Base-by-base conservation (phyloP, 2,888 invertebrate genomes). In the Gymnoscelis rufifasciata region DNA sequence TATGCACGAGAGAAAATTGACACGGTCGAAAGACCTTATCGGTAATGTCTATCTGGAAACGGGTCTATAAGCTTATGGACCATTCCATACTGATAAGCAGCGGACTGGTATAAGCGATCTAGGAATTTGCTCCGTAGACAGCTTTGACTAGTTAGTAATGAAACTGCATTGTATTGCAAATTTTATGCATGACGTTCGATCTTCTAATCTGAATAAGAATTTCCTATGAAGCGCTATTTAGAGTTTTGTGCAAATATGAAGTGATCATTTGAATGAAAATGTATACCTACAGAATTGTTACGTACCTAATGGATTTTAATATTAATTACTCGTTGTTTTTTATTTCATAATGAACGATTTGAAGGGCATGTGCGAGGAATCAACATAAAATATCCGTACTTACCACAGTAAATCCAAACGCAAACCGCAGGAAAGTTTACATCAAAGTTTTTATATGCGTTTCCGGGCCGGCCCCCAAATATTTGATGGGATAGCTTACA, bases 41-140 rank as follows among this genome's bases (percentile, higher is more conserved):
- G 51, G 47, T 57, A 59, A 57, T 56, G 56, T 51, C 54, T 55
- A 59, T 57, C 57, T 54, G 38, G 43, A 27, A 50, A 56, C 51
- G 48, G 27, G 50, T 41, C 48, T 43, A 45, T 48, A 46, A 47
- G 47, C 41, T 47, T 42, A 30, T n/a, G 19, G 5, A 19, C 5
- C 41, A 41, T 38, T 30, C 26, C 26, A 54, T 38, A 43, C 33
- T 23, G 42, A 35, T 41, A 36, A n/a, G 13, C n/a, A 24, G 35
- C 8, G 35, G 26, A 15, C 31, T 7, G 30, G 12, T 30, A 15
- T 29, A 29, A 30, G 36, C 38, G 33, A 38, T 43, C 37, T 43
- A 44, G 43, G 40, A 35, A 47, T 40, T n/a, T 31, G 31, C 43
- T 38, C 38, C 26, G 11, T 3, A 15, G 27, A 35, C 26, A 30